Percentiles rank a stretch among this genome's conserved stretches.
Conservation (phyloP, 2,113 vertebrate genomes). For the Monarcha castaneiventris region DNA sequence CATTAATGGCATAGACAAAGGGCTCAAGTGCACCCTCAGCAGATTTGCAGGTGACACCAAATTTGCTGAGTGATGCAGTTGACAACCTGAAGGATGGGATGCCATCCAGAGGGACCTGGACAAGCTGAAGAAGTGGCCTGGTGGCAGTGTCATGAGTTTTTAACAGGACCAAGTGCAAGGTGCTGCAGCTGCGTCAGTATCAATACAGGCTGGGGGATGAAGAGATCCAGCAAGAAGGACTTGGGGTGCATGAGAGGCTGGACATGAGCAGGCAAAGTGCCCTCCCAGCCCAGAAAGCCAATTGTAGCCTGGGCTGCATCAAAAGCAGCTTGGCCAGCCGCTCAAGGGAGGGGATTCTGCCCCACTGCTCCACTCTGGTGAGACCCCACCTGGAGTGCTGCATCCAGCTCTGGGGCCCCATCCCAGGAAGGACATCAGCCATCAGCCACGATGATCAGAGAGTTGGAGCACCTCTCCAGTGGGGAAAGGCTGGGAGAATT, state of each 20-base stretch:
- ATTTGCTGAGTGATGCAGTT: not conserved
- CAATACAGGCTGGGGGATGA: not conserved
- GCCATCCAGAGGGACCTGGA: not conserved
- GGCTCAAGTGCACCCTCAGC: accelerated
- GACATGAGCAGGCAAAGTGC: not conserved
- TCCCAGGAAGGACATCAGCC: not conserved
- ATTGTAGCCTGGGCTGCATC: not conserved
- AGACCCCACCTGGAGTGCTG: not conserved
- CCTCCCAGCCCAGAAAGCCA: not conserved
- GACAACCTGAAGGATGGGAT: not conserved
- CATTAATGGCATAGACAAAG: too few relatives aligned
- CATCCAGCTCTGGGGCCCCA: not conserved
- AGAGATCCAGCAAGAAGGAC: not conserved
- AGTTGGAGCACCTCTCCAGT: not conserved
- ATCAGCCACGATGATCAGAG: not conserved
- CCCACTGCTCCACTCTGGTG: not conserved
- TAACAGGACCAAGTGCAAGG: not conserved
- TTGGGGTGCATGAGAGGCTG: not conserved
- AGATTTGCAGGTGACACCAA: not conserved
- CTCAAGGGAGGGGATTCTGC: not conserved
- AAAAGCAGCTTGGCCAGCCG: not conserved
- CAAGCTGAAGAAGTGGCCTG: not conserved
- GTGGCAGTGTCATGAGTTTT: not conserved
- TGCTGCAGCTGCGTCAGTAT: not conserved
- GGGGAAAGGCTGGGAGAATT: not conserved